phyloP scores from a whole-genome alignment of 2,113 vertebrate species.

The Oncorhynchus masou region DNA sequence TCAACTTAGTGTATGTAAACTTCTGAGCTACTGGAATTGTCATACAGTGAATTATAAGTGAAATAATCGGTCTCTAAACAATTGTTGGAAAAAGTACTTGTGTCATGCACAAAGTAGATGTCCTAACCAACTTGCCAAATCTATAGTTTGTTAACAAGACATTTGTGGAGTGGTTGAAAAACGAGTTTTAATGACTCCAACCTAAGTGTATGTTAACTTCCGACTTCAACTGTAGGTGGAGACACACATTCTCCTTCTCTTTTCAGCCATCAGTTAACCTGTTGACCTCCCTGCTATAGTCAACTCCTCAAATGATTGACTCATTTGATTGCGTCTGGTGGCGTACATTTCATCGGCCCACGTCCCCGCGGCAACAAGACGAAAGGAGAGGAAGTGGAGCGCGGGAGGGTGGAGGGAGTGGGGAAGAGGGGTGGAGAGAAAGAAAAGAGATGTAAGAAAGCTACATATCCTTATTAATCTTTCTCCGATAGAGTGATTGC shows the following conservation, averaged over 20 bases:
- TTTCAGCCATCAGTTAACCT: not conserved
- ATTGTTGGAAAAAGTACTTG: too few relatives aligned
- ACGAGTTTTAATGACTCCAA: too few relatives aligned
- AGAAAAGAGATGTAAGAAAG: not conserved
- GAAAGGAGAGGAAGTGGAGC: not conserved
- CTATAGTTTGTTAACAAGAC: too few relatives aligned
- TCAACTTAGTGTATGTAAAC: too few relatives aligned
- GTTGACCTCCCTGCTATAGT: not conserved
- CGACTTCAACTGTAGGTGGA: not conserved
- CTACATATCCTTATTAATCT: not conserved
- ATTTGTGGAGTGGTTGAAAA: too few relatives aligned
- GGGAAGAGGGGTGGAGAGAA: constrained; percentile 3
- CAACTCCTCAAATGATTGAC: not conserved
- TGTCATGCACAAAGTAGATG: too few relatives aligned
- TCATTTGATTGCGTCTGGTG: not conserved
- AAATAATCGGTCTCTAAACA: too few relatives aligned
- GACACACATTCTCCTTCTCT: not conserved
- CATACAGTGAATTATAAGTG: too few relatives aligned
- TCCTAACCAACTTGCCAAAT: too few relatives aligned
- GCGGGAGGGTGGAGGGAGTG: not conserved
- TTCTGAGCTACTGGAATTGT: too few relatives aligned
- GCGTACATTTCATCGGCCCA: not conserved
- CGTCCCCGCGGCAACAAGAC: not conserved
- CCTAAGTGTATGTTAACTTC: too few relatives aligned
- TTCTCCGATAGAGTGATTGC: not conserved